A percentile compares a stretch with the other conserved stretches of the same genome.
Evolutionary conservation across 2,888 invertebrate species (phyloP).

Genomic region (Drosophila demipolita): DNA sequence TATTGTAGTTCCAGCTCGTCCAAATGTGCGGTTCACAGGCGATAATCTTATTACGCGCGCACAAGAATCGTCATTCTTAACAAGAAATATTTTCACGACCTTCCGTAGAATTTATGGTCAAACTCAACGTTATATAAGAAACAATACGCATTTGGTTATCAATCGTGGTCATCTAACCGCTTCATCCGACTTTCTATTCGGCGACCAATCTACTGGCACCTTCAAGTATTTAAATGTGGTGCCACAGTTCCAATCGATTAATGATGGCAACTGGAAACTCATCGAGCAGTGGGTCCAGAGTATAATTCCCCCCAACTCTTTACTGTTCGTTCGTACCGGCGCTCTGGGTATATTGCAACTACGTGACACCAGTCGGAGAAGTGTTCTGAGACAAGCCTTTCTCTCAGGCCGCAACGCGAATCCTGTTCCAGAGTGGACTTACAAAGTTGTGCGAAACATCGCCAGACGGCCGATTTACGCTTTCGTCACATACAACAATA

Average conservation of each 20-base stretch:
- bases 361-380: neutral
- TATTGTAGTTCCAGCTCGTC: constrained; percentile 1
- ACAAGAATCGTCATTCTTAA: constrained; percentile 3
- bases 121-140: neutral
- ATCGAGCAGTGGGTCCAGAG: constrained; percentile 83
- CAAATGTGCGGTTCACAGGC: neutral
- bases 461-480: constrained; percentile 2
- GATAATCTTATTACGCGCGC: constrained; percentile 5
- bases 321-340: constrained; percentile 24
- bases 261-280: constrained; percentile 86
- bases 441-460: constrained; percentile 8
- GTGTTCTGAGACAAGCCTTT: neutral
- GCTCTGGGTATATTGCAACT: neutral
- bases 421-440: constrained; percentile 15
- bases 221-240: constrained; percentile 86
- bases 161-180: constrained; percentile 85
- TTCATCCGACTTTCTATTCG: constrained; percentile 85
- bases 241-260: constrained; percentile 86
- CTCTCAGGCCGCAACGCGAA: neutral
- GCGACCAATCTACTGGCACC: constrained; percentile 84
- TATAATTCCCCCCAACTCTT: neutral
- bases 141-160: constrained; percentile 43
- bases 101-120: neutral
- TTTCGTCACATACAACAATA: constrained; percentile 34
- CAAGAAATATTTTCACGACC: neutral